Percentiles rank a stretch among this genome's conserved stretches.
Conservation (phyloP, 2,797 vertebrate genomes). For the Notamacropus eugenii region DNA sequence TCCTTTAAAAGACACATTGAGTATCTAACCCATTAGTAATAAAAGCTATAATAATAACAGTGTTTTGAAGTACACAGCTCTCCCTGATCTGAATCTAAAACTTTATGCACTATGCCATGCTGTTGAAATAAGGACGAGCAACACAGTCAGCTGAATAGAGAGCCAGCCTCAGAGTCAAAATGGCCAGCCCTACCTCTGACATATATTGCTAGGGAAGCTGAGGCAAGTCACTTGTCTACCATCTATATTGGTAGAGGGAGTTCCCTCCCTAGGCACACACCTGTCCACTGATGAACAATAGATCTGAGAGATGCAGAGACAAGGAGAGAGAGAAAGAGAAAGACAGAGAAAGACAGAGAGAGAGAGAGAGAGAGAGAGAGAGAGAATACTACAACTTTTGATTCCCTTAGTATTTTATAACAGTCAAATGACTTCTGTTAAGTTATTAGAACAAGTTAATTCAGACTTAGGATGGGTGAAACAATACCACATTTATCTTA, state of each 20-base stretch:
- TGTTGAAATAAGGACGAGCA: not conserved
- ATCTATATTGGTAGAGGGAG: not conserved
- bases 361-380: not conserved
- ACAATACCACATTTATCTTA: constrained; percentile 62
- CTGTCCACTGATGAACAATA: not conserved
- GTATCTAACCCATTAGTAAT: not conserved
- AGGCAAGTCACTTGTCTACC: not conserved
- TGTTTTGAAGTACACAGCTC: not conserved
- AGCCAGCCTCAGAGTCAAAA: not conserved
- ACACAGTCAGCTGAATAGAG: not conserved
- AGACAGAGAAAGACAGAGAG: too few relatives aligned
- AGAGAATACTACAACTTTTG: not conserved
- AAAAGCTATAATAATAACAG: not conserved
- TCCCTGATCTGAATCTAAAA: not conserved
- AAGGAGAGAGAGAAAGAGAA: too few relatives aligned
- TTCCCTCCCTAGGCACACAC: not conserved
- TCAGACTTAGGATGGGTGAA: constrained; percentile 55
- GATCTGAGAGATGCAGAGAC: not conserved
- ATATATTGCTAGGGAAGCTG: not conserved
- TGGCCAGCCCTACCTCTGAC: not conserved
- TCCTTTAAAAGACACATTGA: not conserved
- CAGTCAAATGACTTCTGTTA: constrained; percentile 77
- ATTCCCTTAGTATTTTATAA: constrained; percentile 58
- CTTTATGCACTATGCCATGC: not conserved
- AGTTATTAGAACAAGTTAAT: constrained; percentile 70